A percentile compares a stretch with the other conserved stretches of the same genome.
Conservation (phyloP, 2,888 invertebrate genomes). For the Thymelicus sylvestris region DNA sequence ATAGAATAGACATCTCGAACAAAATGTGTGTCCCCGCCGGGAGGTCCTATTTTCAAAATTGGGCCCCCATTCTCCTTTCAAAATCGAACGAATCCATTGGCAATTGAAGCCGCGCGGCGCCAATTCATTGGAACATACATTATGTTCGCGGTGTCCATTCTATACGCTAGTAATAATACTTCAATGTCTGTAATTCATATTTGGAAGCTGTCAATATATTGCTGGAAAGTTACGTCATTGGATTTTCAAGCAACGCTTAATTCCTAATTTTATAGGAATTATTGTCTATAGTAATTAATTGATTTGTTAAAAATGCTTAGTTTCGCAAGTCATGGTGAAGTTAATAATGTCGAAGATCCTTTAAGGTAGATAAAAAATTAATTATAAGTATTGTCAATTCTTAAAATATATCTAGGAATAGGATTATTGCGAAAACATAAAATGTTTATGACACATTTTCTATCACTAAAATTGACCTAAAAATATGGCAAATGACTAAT, state of each 20-base stretch:
- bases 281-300: conserved; percentile 1
- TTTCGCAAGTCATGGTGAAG: not conserved
- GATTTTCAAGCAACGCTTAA: not conserved
- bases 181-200: not conserved
- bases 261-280: not conserved
- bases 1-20: too few relatives aligned
- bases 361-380: not conserved
- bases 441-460: not conserved
- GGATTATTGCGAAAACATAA: not conserved
- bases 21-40: too few relatives aligned
- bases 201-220: not conserved
- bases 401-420: conserved; percentile 6
- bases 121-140: too few relatives aligned
- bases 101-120: too few relatives aligned
- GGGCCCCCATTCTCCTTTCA: too few relatives aligned
- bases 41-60: too few relatives aligned
- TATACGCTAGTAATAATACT: too few relatives aligned
- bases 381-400: conserved; percentile 13
- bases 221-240: not conserved
- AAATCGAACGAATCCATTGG: too few relatives aligned
- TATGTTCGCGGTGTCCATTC: too few relatives aligned
- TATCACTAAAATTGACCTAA: conserved; percentile 23
- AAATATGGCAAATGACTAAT: conserved; percentile 23
- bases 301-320: too few relatives aligned
- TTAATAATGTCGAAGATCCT: not conserved